Conservation (phyloP, 1,140 invertebrate genomes). For the Druon quercuslanigerum region DNA sequence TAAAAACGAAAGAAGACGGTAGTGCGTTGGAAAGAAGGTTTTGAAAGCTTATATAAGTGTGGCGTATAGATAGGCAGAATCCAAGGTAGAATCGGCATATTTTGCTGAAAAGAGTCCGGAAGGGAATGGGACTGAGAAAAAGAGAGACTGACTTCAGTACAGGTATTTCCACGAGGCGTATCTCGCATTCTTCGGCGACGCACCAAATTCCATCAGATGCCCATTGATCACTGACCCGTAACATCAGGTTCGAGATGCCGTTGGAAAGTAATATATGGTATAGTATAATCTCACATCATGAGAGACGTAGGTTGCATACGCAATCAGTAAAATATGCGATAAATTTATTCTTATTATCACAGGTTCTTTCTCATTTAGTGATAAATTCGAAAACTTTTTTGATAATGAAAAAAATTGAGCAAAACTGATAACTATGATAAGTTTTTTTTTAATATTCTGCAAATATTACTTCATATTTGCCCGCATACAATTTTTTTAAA, state of each 20-base stretch:
- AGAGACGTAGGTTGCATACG: background rate
- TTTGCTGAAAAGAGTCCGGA: background rate
- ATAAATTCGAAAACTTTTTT: too few relatives aligned
- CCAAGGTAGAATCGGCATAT: too few relatives aligned
- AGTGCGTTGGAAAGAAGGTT: background rate
- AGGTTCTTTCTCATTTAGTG: too few relatives aligned
- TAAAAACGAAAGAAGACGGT: background rate
- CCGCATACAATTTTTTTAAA: too few relatives aligned
- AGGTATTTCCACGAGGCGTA: conserved; percentile 30
- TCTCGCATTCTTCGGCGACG: conserved; percentile 22
- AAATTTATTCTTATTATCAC: background rate
- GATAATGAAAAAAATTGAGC: too few relatives aligned
- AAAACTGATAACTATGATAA: too few relatives aligned
- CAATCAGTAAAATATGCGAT: background rate
- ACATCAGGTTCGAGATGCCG: conserved; percentile 6
- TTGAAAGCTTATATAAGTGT: background rate
- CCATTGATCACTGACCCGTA: conserved; percentile 28
- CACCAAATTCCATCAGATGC: conserved; percentile 29
- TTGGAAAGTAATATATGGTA: conserved; percentile 20
- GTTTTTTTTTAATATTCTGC: too few relatives aligned
- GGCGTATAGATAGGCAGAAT: background rate
- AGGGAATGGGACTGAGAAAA: conserved; percentile 14
- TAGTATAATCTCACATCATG: conserved; percentile 20
- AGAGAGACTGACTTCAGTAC: conserved; percentile 6
- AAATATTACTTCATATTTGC: too few relatives aligned